These are phyloP conservation scores for Chloebia gouldiae DNA, from an alignment of 2,113 vertebrate genomes.

Conservation along the genomic window DNA sequence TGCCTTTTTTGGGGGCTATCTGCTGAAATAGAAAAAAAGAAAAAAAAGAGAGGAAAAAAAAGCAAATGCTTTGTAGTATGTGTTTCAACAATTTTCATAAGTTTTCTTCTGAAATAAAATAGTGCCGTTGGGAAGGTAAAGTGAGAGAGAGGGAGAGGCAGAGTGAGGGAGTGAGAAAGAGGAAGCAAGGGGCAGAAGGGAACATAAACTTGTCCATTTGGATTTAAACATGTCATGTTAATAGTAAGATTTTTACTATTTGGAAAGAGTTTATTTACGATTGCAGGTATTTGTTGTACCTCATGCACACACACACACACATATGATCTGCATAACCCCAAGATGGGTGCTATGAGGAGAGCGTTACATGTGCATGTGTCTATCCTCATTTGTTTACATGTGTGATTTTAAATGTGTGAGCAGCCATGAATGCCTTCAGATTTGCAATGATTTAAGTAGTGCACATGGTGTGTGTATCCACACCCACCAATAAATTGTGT, in stretches of 20 bases:
- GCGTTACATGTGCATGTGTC: background rate
- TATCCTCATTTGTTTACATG: background rate
- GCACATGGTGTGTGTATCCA: background rate
- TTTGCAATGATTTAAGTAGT: background rate
- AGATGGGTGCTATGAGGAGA: background rate
- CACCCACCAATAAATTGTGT: background rate
- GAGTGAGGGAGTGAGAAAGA: conserved; percentile 26
- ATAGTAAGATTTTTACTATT: conserved; percentile 15
- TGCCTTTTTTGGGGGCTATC: conserved; percentile 79
- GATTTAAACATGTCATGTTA: background rate
- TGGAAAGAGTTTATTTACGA: conserved; percentile 23
- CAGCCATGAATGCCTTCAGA: background rate
- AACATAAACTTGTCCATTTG: conserved; percentile 39
- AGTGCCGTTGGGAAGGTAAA: conserved; percentile 75
- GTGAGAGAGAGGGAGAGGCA: conserved; percentile 48
- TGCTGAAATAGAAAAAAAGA: conserved; percentile 70
- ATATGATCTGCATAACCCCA: background rate
- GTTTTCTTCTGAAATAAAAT: conserved; percentile 82
- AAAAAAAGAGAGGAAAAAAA: conserved; percentile 37
- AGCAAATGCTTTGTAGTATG: conserved; percentile 77
- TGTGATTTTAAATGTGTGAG: background rate
- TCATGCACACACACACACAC: background rate
- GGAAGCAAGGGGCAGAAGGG: conserved; percentile 53
- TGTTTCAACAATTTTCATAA: conserved; percentile 85
- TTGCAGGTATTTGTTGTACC: background rate